A percentile compares a stretch with the other conserved stretches of the same genome.
phyloP scores from a whole-genome alignment of 1,140 invertebrate genomes.

The Brachystomella parvula region DNA sequence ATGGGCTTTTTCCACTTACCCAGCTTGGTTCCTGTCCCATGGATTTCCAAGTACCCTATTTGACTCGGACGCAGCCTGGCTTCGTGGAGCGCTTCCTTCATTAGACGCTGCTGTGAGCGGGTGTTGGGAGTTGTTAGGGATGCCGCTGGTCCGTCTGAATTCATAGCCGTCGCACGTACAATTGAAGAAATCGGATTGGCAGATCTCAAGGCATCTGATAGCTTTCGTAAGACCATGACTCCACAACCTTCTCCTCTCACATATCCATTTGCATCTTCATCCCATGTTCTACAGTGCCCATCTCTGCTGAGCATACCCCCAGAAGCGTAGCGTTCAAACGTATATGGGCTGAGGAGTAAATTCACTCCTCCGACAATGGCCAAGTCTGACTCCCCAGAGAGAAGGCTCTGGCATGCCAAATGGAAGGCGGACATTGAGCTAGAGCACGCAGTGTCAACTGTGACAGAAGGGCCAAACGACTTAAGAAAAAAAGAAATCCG shows the following conservation, averaged over 20 bases:
- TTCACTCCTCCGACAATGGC: slow-evolving; percentile 22
- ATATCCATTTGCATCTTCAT: slow-evolving; percentile 18
- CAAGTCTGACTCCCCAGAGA: slow-evolving; percentile 8
- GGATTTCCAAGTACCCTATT: slow-evolving; percentile 51
- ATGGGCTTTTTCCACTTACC: no score
- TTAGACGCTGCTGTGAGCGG: slow-evolving; percentile 44
- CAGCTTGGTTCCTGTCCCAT: slow-evolving; percentile 56
- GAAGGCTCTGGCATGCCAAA: slow-evolving; percentile 20
- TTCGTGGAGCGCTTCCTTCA: slow-evolving; percentile 49
- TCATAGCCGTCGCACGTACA: not conserved
- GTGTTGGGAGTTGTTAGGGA: slow-evolving; percentile 10
- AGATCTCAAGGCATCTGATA: not conserved
- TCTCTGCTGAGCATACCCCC: not conserved
- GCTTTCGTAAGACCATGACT: not conserved
- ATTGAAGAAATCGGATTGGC: not conserved
- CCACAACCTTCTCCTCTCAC: slow-evolving; percentile 9
- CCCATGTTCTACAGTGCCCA: slow-evolving; percentile 11
- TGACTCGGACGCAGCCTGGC: slow-evolving; percentile 45
- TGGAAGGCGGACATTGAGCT: slow-evolving; percentile 17
- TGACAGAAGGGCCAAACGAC: slow-evolving; percentile 18
- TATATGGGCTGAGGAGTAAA: not conserved
- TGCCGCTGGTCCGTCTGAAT: not conserved
- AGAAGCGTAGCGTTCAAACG: not conserved
- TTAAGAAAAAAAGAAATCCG: slow-evolving; percentile 19
- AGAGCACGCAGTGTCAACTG: slow-evolving; percentile 16